Conservation (phyloP, 2,797 vertebrate genomes). For the Menidia menidia region DNA sequence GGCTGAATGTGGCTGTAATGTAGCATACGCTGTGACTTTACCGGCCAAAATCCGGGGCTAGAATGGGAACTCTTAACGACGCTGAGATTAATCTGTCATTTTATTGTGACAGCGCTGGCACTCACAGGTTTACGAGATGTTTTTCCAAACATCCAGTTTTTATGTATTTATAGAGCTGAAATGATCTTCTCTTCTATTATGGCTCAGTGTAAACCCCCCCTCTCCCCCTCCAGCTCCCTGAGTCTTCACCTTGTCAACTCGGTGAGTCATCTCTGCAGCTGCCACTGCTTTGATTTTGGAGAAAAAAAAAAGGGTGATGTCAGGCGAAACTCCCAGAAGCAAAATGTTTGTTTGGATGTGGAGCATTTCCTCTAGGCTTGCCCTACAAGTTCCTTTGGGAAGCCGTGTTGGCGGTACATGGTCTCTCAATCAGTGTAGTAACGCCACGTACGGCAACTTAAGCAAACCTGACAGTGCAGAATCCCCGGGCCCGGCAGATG, state of each 20-base stretch:
- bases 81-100: constrained; percentile 54
- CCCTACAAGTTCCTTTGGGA: constrained; percentile 47
- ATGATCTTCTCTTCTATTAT: constrained; percentile 39
- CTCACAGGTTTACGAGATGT: constrained; percentile 46
- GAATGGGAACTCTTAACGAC: constrained; percentile 17
- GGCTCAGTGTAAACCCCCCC: constrained; percentile 29
- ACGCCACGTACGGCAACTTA: constrained; percentile 51
- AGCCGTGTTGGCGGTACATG: constrained; percentile 40
- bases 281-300: constrained; percentile 64
- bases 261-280: constrained; percentile 64
- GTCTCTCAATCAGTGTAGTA: constrained; percentile 52
- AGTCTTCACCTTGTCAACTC: constrained; percentile 61
- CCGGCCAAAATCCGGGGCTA: constrained; percentile 21
- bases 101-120: constrained; percentile 53
- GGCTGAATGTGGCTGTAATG: constrained; percentile 67
- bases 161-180: constrained; percentile 47
- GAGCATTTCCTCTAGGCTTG: constrained; percentile 46
- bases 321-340: constrained; percentile 48
- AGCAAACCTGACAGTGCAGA: constrained; percentile 60
- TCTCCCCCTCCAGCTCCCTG: neutral
- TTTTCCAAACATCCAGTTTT: constrained; percentile 44
- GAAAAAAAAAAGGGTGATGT: constrained; percentile 36
- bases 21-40: constrained; percentile 55
- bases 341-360: constrained; percentile 60
- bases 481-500: constrained; percentile 20